Percentiles rank a stretch among this genome's conserved stretches.
Evolutionary conservation across 2,888 invertebrate species (phyloP).

Genomic region (Apodemia hepburni): DNA sequence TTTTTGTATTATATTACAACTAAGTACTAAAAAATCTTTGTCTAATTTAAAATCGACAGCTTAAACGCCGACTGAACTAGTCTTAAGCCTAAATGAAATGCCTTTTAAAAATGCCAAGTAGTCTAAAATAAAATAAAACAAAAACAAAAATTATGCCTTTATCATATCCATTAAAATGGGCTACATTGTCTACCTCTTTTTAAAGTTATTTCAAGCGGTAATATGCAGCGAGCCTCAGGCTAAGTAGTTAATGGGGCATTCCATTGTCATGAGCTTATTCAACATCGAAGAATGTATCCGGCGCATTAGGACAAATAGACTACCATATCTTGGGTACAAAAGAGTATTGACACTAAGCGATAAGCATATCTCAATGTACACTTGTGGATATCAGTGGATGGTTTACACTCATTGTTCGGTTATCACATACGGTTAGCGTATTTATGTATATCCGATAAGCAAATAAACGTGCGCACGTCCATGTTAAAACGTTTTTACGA

Average conservation of each 20-base stretch:
- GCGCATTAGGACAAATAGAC: constrained; percentile 72
- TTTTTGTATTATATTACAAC: no score
- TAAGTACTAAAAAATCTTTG: no score
- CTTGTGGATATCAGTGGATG: constrained; percentile 56
- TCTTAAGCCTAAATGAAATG: no score
- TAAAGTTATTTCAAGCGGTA: constrained; percentile 7
- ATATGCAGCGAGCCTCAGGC: constrained; percentile 11
- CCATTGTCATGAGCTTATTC: constrained; percentile 63
- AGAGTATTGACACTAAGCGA: constrained; percentile 74
- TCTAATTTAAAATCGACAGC: no score
- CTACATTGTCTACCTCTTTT: constrained; percentile 11
- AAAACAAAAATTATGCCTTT: constrained; percentile 1
- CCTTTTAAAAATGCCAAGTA: background rate
- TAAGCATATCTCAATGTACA: constrained; percentile 70
- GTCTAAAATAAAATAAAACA: constrained; percentile 39
- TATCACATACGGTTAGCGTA: constrained; percentile 68
- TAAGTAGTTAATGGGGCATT: constrained; percentile 56
- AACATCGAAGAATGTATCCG: constrained; percentile 64
- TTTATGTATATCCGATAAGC: constrained; percentile 69
- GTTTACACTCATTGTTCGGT: constrained; percentile 70
- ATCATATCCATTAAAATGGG: constrained; percentile 8
- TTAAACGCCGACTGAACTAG: no score
- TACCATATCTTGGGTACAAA: constrained; percentile 74
- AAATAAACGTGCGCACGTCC: constrained; percentile 41
- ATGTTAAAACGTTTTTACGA: constrained; percentile 7